A percentile compares a stretch with the other conserved stretches of the same genome.
phyloP scores from a whole-genome alignment of 2,797 vertebrate species.

The Sebastes kiyomatsui region DNA sequence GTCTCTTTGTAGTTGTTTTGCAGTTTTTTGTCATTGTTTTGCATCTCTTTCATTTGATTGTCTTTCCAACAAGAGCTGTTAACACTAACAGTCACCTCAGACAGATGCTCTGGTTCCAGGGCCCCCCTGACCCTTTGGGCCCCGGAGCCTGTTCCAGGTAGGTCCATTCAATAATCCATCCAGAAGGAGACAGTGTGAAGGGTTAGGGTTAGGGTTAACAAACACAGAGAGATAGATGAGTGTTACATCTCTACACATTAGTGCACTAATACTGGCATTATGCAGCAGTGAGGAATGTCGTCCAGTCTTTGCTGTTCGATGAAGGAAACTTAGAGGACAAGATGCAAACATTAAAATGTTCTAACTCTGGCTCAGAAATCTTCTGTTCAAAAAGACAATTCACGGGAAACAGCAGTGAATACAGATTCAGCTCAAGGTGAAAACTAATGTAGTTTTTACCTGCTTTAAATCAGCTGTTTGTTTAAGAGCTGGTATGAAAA shows the following conservation, averaged over 20 bases:
- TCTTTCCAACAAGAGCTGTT: not conserved
- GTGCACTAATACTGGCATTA: not conserved
- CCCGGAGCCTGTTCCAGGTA: not conserved
- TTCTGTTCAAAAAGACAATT: constrained; percentile 5
- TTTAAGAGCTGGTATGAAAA: not conserved
- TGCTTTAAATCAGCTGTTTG: constrained; percentile 17
- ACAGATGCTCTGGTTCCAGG: not conserved
- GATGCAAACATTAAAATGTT: constrained; percentile 12
- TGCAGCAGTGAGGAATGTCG: constrained; percentile 7
- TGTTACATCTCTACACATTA: not conserved
- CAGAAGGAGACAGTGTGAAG: not conserved
- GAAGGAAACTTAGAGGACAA: constrained; percentile 29
- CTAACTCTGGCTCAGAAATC: not conserved
- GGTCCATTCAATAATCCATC: not conserved
- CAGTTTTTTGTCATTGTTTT: not conserved
- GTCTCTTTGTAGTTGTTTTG: not conserved
- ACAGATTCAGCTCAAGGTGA: constrained; percentile 18
- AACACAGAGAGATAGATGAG: not conserved
- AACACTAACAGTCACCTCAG: not conserved
- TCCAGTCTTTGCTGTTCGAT: constrained; percentile 16
- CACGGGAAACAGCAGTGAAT: constrained; percentile 12
- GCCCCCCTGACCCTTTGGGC: not conserved
- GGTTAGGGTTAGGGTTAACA: not conserved
- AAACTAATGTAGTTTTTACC: not conserved
- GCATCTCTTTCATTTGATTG: not conserved